Base-by-base conservation (phyloP, 2,113 vertebrate genomes). In the Dipodomys spectabilis region DNA sequence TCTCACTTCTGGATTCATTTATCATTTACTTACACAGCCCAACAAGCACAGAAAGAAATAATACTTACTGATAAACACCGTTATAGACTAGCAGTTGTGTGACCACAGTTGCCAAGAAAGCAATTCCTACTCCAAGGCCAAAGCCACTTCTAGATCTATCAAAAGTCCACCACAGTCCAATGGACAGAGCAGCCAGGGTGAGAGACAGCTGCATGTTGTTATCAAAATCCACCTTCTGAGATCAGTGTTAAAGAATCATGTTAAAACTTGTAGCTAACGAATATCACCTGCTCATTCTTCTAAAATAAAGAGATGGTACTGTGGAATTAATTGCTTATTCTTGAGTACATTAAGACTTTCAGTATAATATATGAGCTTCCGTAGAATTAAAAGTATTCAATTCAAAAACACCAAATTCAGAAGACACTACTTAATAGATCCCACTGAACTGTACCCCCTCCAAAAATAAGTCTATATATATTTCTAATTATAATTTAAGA, bases 141-240 rank as follows among this genome's bases (percentile, higher is more conserved):
- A 99, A 99, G 30, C 99, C 99, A 84, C 98, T 99, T 95, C 99
- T 98, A 45, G 99, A 99, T 72, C 99, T 98, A 94, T 99, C 99
- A 85, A 99, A 99, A 0, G 99, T 99, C 99, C 99, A 99, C 99
- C 99, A 99, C 65, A 99, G 96, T 6, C 99, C 99, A 30, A 99
- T 98, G 69, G 99, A 99, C n/a, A 99, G 98, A 0, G 99, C 99
- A 23, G 99, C 99, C 97, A 99, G 97, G 0, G 99, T 99, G 93
- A 99, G 98, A 35, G 99, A 99, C 92, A 99, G 97, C 98, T 99
- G 99, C 73, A 99, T 98, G 74, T 99, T 99, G 98, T 99, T 99
- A 94, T 98, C 99, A 98, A 99, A 99, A 97, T 99, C 99, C 96
- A 99, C 99, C 97, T 99, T 99, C 99, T 99, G 98, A 86, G 71